Evolutionary conservation across 2,113 vertebrate species (phyloP).

Genomic region (Haplochromis burtoni): DNA sequence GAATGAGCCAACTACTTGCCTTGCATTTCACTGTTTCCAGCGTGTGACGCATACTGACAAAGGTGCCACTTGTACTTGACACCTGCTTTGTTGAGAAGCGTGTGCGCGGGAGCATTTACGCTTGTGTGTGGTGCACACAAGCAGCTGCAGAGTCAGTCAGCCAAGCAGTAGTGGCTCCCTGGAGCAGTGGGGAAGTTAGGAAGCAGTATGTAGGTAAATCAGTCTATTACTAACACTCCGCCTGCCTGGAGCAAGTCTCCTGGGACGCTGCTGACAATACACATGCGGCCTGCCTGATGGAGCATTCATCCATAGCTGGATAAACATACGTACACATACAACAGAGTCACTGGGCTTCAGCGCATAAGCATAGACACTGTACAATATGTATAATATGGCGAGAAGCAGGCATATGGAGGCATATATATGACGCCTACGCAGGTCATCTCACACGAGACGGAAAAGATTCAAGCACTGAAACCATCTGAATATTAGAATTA

Average conservation of each 20-base stretch:
- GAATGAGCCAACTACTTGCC: neutral
- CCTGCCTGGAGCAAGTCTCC: conserved; percentile 26
- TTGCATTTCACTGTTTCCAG: neutral
- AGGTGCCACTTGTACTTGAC: conserved; percentile 31
- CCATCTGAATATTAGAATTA: neutral
- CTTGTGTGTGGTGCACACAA: neutral
- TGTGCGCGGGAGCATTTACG: neutral
- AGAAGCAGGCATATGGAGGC: neutral
- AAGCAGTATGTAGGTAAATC: conserved; percentile 49
- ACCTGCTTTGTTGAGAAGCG: conserved; percentile 21
- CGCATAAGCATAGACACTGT: neutral
- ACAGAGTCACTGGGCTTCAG: neutral
- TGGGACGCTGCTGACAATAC: conserved; percentile 48
- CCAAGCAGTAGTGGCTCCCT: conserved; percentile 8
- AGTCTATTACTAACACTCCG: conserved; percentile 44
- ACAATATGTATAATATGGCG: neutral
- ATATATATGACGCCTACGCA: neutral
- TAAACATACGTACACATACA: conserved; percentile 24
- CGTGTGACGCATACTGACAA: neutral
- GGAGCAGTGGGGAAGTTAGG: conserved; percentile 34
- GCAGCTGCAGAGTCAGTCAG: conserved; percentile 11
- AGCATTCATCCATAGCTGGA: conserved; percentile 40
- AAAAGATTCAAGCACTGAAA: neutral
- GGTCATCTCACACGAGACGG: neutral
- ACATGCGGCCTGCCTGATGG: conserved; percentile 16